phyloP scores from a whole-genome alignment of 35 echinoderm and acorn worm species.

The Holothuria glaberrima region DNA sequence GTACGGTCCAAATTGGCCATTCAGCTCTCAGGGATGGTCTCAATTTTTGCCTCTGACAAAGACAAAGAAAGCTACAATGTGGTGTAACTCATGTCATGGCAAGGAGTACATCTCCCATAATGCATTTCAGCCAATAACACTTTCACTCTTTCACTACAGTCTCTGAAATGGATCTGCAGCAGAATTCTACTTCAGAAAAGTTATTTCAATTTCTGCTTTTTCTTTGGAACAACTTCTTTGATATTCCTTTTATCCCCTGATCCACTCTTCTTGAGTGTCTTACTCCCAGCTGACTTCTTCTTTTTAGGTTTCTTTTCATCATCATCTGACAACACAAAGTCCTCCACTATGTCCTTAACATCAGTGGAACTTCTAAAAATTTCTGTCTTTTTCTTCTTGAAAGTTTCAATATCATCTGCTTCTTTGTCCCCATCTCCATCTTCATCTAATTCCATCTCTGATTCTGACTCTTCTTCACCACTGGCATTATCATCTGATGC shows the following conservation, averaged over 20 bases:
- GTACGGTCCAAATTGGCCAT: too few relatives aligned
- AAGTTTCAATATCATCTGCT: conserved; percentile 52
- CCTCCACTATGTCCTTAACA: conserved; percentile 80
- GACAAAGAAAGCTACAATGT: too few relatives aligned
- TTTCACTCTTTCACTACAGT: too few relatives aligned
- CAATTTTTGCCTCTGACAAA: too few relatives aligned
- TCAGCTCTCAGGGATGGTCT: too few relatives aligned
- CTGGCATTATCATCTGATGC: conserved; percentile 49
- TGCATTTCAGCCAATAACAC: too few relatives aligned
- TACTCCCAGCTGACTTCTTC: not conserved
- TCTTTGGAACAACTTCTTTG: not conserved
- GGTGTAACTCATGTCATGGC: too few relatives aligned
- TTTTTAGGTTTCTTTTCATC: conserved; percentile 58
- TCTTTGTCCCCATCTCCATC: conserved; percentile 49
- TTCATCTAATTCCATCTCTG: conserved; percentile 50
- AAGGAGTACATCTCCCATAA: too few relatives aligned
- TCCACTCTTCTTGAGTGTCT: not conserved
- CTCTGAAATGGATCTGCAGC: too few relatives aligned
- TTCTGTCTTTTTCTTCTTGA: conserved; percentile 48
- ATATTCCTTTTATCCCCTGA: not conserved
- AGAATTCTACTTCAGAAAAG: too few relatives aligned
- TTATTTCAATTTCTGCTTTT: conserved; percentile 11
- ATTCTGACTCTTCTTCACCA: conserved; percentile 45
- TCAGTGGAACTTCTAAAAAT: conserved; percentile 27
- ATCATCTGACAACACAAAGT: conserved; percentile 79